Percentiles rank a stretch among this genome's conserved stretches.
These are phyloP conservation scores for Epinotia demarniana DNA, from an alignment of 2,888 invertebrate species.

Conservation along the genomic window DNA sequence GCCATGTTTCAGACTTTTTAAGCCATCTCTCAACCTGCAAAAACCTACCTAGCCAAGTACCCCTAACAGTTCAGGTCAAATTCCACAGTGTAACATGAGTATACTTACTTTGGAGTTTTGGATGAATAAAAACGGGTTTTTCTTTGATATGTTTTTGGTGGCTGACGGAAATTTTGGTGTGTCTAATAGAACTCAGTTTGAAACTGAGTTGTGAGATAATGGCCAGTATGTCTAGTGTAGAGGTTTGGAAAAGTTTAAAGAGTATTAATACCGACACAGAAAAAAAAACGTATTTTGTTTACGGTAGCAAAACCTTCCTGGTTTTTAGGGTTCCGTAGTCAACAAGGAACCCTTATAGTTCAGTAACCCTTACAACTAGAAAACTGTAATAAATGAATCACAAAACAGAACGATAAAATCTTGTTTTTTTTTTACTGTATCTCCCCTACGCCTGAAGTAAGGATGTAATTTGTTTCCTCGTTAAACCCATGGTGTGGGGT, in stretches of 20 bases:
- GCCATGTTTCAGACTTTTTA: constrained; percentile 2
- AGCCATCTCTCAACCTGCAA: neutral
- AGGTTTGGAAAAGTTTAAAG: neutral
- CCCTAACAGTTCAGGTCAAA: constrained; percentile 42
- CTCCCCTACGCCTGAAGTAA: no score
- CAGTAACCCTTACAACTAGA: no score
- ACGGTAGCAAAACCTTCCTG: no score
- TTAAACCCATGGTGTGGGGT: no score
- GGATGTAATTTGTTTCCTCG: no score
- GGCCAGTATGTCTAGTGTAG: neutral
- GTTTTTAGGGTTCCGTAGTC: no score
- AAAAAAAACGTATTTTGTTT: no score
- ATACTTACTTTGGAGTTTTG: constrained; percentile 27
- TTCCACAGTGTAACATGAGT: constrained; percentile 17
- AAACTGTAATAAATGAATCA: no score
- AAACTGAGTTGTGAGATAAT: constrained; percentile 1
- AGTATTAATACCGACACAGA: neutral
- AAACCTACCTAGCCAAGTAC: constrained; percentile 9
- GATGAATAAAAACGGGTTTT: constrained; percentile 1
- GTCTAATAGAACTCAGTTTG: constrained; percentile 27
- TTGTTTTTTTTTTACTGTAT: no score
- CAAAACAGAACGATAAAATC: no score
- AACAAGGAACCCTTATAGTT: no score
- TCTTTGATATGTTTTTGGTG: constrained; percentile 18
- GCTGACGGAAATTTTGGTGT: constrained; percentile 8